Percentiles rank a stretch among this genome's conserved stretches.
Evolutionary conservation across 2,888 invertebrate genomes (phyloP).

Genomic region (Paralinhomoeus sp.): DNA sequence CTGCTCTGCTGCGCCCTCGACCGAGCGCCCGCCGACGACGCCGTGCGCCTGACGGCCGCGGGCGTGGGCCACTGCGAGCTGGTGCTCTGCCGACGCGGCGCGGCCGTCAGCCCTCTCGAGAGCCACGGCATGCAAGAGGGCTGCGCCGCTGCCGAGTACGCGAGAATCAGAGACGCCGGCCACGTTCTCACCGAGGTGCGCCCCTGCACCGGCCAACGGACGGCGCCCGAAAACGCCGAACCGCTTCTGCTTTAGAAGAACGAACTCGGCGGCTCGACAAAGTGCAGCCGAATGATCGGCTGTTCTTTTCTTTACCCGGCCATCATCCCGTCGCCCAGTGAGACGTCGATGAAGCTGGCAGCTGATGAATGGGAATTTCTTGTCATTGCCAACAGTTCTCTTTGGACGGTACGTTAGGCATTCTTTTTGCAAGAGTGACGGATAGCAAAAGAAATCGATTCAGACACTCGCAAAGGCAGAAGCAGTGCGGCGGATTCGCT

Average conservation of each 20-base stretch:
- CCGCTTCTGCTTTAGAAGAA: slow-evolving; percentile 27
- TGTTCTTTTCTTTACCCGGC: slow-evolving; percentile 27
- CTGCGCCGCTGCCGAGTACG: slow-evolving; percentile 20
- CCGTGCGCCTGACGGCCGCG: no score
- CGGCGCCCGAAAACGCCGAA: no score
- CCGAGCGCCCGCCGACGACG: no score
- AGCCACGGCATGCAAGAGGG: slow-evolving; percentile 9
- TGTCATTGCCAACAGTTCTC: no score
- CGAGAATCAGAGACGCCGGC: slow-evolving; percentile 23
- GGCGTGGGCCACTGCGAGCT: slow-evolving; percentile 26
- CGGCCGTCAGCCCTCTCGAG: not conserved
- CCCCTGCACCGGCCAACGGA: not conserved
- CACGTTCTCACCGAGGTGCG: slow-evolving; percentile 28
- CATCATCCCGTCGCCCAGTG: slow-evolving; percentile 27
- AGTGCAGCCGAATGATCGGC: slow-evolving; percentile 26
- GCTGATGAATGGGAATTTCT: slow-evolving; percentile 9
- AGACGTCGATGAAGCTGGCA: slow-evolving; percentile 15
- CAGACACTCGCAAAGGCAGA: no score
- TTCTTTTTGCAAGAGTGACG: no score
- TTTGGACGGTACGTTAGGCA: no score
- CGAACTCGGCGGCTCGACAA: slow-evolving; percentile 26
- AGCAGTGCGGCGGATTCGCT: no score
- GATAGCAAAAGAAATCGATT: no score
- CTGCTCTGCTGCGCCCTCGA: no score
- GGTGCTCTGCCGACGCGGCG: slow-evolving; percentile 25